Evolutionary conservation across 2,113 vertebrate species (phyloP).

Genomic region (Trichechus manatus): DNA sequence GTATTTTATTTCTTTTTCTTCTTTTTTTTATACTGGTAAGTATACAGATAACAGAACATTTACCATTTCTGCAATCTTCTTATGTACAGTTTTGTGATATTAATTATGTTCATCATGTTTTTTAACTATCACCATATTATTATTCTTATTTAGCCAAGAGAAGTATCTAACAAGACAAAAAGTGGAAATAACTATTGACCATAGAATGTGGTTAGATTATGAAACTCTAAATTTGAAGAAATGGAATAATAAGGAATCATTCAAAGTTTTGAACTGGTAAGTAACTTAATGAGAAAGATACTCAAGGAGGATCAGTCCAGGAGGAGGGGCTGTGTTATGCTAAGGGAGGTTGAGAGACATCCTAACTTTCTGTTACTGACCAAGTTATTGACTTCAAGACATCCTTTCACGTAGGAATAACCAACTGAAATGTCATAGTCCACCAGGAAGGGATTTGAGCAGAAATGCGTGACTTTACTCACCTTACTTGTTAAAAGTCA

Average conservation of each 20-base stretch:
- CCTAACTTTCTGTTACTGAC: neutral
- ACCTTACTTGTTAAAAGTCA: neutral
- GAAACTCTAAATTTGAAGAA: neutral
- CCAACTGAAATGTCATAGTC: neutral
- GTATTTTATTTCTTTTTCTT: neutral
- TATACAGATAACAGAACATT: no score
- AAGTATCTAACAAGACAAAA: neutral
- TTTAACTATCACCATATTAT: neutral
- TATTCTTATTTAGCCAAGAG: neutral
- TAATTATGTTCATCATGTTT: no score
- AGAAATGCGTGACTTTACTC: constrained; percentile 46
- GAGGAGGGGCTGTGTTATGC: neutral
- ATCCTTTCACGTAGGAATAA: neutral
- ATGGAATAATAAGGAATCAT: neutral
- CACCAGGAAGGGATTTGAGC: neutral
- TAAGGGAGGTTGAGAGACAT: neutral
- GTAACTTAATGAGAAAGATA: neutral
- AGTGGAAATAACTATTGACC: neutral
- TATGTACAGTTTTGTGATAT: no score
- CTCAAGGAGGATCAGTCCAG: neutral
- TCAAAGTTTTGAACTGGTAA: neutral
- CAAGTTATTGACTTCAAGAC: neutral
- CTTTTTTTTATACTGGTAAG: no score
- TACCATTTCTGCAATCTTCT: no score
- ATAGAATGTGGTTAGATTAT: neutral